Evolutionary conservation across 2,113 vertebrate genomes (phyloP), one percentile per base, ranked within the genome.

Genomic region (Phylloscopus whistleri): DNA sequence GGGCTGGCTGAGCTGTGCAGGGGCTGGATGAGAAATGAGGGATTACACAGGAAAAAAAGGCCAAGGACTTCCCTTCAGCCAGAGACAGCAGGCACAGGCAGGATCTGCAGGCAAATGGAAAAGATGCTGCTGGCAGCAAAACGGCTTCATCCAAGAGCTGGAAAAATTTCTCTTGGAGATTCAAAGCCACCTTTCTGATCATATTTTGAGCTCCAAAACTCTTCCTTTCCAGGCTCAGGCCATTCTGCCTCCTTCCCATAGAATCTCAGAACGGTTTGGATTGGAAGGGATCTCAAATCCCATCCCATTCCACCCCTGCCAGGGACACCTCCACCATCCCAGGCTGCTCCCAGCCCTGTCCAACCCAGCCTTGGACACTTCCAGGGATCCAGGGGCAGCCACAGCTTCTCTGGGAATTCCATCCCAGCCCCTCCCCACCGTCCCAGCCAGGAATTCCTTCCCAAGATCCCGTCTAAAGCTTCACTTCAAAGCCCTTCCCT

Each of bases 321-420:
- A 87, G 31, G 24, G 62, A 20, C 31, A 31, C 20, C 49, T 73
- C 68, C 14, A 4, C 43, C 0, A 0, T 5, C n/a, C 3, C 87
- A 56, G 44, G 9, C 0, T 33, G 58, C 72, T 70, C 51, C n/a
- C 26, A 83, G 7, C 21, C 70, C 8, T 0, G 0, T 63, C 85
- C 74, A 72, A 0, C 70, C 75, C 26, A 43, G 1, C 28, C 53
- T 56, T 1, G 67, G 26, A 1, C 20, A 17, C 6, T 43, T 0
- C 56, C 58, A 79, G 56, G 48, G 43, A 49, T 55, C 15, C 52
- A 67, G 80, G 58, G 20, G n/a, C n/a, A n/a, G n/a, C n/a, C n/a
- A 17, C 66, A 33, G 10, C 75, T 21, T 2, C 37, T 72, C 11
- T 55, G 67, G 15, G 9, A 62, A 41, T 41, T 41, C 26, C 17